Conservation (phyloP, 1,140 invertebrate genomes). For the Heliconius nattereri region DNA sequence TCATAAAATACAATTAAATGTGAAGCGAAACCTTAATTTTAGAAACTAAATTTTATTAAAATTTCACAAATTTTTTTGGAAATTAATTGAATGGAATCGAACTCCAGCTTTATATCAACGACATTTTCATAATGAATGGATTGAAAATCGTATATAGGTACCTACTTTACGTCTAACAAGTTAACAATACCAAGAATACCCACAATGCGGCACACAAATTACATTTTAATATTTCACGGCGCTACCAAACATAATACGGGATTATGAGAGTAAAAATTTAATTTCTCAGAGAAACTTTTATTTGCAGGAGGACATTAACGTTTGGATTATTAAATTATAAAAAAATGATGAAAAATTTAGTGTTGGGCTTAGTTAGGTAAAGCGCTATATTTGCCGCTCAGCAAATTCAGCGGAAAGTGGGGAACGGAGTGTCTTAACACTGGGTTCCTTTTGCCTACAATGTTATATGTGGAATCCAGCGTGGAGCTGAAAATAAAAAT, state of each 20-base stretch:
- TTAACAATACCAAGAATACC: constrained; percentile 13
- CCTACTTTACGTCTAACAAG: not conserved
- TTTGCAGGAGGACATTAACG: constrained; percentile 18
- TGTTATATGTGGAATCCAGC: not conserved
- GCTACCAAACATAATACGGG: constrained; percentile 36
- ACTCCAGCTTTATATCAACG: not conserved
- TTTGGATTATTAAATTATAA: not conserved
- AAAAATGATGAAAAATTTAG: not conserved
- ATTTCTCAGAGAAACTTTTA: constrained; percentile 26
- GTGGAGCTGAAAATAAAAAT: not conserved
- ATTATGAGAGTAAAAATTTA: constrained; percentile 46
- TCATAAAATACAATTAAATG: too few species aligned
- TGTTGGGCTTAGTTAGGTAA: not conserved
- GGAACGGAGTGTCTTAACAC: not conserved
- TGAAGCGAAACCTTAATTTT: too few species aligned
- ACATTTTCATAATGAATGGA: not conserved
- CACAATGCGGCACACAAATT: constrained; percentile 38
- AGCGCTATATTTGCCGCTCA: not conserved
- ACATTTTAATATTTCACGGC: constrained; percentile 43
- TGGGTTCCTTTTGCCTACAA: not conserved
- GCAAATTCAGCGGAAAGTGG: not conserved
- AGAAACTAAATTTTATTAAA: not conserved
- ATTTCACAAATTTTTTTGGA: too few species aligned
- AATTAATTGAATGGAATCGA: not conserved
- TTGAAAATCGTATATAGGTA: not conserved